Conservation (phyloP, 2,888 invertebrate species). For the Cremastobaeus sp. region DNA sequence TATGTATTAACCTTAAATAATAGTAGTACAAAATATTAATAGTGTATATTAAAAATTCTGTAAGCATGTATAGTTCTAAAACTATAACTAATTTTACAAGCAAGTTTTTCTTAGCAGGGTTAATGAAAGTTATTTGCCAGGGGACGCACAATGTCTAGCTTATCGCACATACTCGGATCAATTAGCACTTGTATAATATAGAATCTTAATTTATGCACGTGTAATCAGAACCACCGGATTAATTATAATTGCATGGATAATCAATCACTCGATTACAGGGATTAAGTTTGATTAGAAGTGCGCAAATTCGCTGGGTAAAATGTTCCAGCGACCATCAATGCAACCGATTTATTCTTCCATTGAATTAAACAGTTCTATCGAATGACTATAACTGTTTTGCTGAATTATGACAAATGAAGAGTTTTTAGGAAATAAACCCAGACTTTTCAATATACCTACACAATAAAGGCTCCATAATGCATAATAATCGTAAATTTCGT, state of each 20-base stretch:
- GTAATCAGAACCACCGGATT: slow-evolving; percentile 29
- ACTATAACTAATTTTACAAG: no score
- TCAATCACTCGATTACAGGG: slow-evolving; percentile 21
- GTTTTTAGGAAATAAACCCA: no score
- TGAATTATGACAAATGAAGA: no score
- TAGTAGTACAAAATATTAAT: no score
- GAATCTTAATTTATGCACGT: slow-evolving; percentile 43
- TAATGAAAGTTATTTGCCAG: slow-evolving; percentile 24
- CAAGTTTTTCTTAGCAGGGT: no score
- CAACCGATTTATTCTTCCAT: neutral
- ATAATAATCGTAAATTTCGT: no score
- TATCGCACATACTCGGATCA: slow-evolving; percentile 10
- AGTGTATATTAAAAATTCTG: no score
- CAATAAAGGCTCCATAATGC: no score
- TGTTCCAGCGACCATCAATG: slow-evolving; percentile 1
- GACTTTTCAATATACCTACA: no score
- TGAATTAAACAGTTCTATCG: neutral
- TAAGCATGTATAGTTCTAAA: no score
- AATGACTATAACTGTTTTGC: neutral
- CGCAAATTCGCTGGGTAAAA: slow-evolving; percentile 4
- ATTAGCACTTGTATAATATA: slow-evolving; percentile 15
- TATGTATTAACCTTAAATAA: no score
- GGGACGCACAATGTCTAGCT: slow-evolving; percentile 12
- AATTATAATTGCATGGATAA: slow-evolving; percentile 45
- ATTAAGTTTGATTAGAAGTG: slow-evolving; percentile 32